phyloP scores from a whole-genome alignment of 2,888 invertebrate species.

The Leucozona laternaria region DNA sequence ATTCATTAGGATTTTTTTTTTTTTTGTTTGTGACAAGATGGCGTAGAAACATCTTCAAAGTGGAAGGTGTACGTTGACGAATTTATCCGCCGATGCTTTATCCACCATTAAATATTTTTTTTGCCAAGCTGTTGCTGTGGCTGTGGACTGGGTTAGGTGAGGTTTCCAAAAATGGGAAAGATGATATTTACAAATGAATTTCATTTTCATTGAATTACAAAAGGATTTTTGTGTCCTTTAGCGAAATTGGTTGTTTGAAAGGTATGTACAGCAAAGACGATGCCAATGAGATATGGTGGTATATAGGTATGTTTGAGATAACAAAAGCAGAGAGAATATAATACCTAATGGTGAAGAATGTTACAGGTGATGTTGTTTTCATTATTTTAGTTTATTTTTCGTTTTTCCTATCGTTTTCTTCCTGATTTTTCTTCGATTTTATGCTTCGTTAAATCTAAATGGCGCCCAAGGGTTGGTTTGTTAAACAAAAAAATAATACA shows the following conservation, averaged over 20 bases:
- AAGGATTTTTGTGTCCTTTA: conserved; percentile 43
- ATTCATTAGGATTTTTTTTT: background rate
- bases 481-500: conserved; percentile 3
- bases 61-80: background rate
- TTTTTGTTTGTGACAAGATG: background rate
- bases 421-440: conserved; percentile 28
- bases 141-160: background rate
- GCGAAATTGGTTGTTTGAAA: conserved; percentile 4
- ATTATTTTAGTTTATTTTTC: conserved; percentile 11
- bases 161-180: conserved; percentile 1
- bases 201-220: conserved; percentile 53
- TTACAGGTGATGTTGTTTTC: conserved; percentile 50
- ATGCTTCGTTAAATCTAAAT: conserved; percentile 45
- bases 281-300: background rate
- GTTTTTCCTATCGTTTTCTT: background rate
- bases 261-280: background rate
- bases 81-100: background rate
- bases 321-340: background rate
- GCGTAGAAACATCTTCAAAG: background rate
- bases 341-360: conserved; percentile 23
- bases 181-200: conserved; percentile 31
- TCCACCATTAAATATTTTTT: background rate
- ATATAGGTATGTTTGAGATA: background rate
- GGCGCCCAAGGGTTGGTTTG: conserved; percentile 28
- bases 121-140: background rate